Base-by-base conservation (phyloP, 2,113 vertebrate genomes). In the Prochilodus magdalenae region DNA sequence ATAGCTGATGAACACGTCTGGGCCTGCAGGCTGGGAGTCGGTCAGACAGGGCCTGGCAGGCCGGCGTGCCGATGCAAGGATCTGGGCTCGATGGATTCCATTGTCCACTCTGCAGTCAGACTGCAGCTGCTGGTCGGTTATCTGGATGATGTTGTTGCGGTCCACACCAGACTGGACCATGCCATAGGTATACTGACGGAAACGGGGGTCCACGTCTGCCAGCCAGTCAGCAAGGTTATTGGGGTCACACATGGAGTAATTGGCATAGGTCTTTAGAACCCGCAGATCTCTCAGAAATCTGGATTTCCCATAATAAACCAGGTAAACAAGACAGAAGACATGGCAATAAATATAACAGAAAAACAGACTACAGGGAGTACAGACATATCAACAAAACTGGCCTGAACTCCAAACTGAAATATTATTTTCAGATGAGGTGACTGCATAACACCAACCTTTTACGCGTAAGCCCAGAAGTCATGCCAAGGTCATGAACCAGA, bases 1-100 rank as follows among this genome's bases (percentile, higher is more conserved):
- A 90, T 99, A 99, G 93, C 98, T 99, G 92, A 99, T 98, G 85
- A 99, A 99, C 0, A 99, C 97, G 0, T 99, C 97, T 0, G 97
- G 97, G 0, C 95, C 95, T 0, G 94, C 76, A 0, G 94, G 92
- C 0, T 91, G 73, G 0, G 93, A 96, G 55, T 95, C 92, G 0
- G 62, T 88, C 16, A 90, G 93, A 87, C 93, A 91, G 51, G 94
- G 93, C 73, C 93, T 87, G 0, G 90, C 89, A 0, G 97, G 96
- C 53, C 93, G 93, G 29, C 77, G 86, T 15, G 90, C 95, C 0
- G 94, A 91, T 0, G 92, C 89, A 77, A 98, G 89, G 84, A 99
- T 98, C 86, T 95, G 96, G 49, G 93, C 85, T 0, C 98, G 94
- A 90, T 99, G 98, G 89, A 98, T 94, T 0, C 97, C 96, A 16